Percentiles rank a stretch among this genome's conserved stretches.
These are phyloP conservation scores for Elymnias hypermnestra DNA, from an alignment of 1,140 invertebrate genomes.

Conservation along the genomic window DNA sequence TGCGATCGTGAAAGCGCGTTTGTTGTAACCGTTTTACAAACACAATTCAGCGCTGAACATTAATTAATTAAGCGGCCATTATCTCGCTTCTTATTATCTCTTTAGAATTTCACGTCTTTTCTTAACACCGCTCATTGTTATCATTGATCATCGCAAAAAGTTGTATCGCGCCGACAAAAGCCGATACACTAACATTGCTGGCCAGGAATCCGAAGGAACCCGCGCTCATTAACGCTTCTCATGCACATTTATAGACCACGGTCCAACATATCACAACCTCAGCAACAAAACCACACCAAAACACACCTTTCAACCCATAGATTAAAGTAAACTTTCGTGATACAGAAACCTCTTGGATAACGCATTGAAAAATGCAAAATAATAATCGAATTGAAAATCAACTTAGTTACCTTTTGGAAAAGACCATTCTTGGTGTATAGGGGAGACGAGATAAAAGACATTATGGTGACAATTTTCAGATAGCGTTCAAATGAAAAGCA, in stretches of 20 bases:
- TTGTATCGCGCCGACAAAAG: constrained; percentile 66
- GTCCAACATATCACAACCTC: constrained; percentile 24
- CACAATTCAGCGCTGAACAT: constrained; percentile 28
- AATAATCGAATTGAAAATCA: constrained; percentile 11
- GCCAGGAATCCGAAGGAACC: constrained; percentile 56
- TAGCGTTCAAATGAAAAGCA: neutral
- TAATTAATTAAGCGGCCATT: constrained; percentile 64
- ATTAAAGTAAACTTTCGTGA: constrained; percentile 9
- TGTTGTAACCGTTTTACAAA: constrained; percentile 14
- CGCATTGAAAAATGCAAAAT: constrained; percentile 12
- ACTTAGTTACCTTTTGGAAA: constrained; percentile 14
- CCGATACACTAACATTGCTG: constrained; percentile 61
- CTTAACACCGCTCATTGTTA: constrained; percentile 69
- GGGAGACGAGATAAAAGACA: constrained; percentile 12
- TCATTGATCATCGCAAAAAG: constrained; percentile 70
- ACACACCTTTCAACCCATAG: neutral
- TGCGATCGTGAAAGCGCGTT: constrained; percentile 18
- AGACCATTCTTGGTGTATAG: constrained; percentile 11
- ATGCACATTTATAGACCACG: constrained; percentile 19
- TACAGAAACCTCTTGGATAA: neutral
- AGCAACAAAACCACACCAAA: neutral
- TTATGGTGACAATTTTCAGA: constrained; percentile 15
- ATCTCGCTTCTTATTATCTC: constrained; percentile 61
- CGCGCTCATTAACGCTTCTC: constrained; percentile 65
- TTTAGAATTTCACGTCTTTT: constrained; percentile 55